A percentile compares a stretch with the other conserved stretches of the same genome.
Conservation (phyloP, 2,113 vertebrate species). For the Urocitellus parryii region DNA sequence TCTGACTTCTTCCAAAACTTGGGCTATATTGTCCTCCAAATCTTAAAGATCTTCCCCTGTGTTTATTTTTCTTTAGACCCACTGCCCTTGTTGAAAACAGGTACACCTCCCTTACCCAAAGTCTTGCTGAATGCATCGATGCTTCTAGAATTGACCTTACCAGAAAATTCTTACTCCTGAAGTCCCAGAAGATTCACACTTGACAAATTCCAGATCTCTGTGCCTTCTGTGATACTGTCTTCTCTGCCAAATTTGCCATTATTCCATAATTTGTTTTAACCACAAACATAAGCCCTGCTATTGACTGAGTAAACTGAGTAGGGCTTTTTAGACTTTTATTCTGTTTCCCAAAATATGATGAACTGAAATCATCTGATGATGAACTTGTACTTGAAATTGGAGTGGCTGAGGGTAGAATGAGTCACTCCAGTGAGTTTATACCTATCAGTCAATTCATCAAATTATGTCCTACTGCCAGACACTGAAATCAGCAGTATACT, state of each 20-base stretch:
- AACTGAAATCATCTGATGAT: constrained; percentile 80
- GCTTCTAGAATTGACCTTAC: constrained; percentile 52
- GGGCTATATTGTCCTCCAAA: neutral
- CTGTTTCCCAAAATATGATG: constrained; percentile 77
- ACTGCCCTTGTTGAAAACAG: neutral
- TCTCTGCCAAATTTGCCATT: constrained; percentile 77
- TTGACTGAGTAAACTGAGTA: constrained; percentile 75
- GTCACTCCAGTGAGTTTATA: constrained; percentile 65
- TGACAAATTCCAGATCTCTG: constrained; percentile 50
- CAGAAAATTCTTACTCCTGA: constrained; percentile 32
- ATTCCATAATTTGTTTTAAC: constrained; percentile 73
- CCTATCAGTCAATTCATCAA: constrained; percentile 32
- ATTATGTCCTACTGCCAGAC: neutral
- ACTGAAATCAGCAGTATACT: constrained; percentile 16
- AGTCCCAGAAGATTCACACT: constrained; percentile 54
- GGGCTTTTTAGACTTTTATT: constrained; percentile 76
- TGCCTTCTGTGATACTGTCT: neutral
- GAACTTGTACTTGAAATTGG: constrained; percentile 71
- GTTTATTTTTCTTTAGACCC: neutral
- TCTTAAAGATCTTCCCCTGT: neutral
- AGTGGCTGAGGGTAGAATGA: constrained; percentile 59
- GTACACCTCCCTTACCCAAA: neutral
- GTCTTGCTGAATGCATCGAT: neutral
- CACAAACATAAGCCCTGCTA: constrained; percentile 75
- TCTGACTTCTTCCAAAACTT: constrained; percentile 7